Conservation (phyloP, 2,797 vertebrate genomes). For the Phaenicophaeus curvirostris region DNA sequence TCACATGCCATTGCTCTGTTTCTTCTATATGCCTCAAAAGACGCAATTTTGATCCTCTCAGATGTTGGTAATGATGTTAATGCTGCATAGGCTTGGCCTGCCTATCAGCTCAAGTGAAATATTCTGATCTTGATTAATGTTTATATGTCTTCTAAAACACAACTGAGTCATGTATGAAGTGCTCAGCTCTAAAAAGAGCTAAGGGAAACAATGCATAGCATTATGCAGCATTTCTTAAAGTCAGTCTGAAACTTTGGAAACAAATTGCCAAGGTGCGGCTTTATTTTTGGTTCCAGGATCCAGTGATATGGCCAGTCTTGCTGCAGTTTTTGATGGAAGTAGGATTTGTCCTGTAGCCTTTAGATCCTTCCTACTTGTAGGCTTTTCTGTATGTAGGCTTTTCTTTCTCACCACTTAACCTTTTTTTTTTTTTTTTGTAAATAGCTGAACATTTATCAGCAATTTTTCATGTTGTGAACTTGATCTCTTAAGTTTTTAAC, state of each 20-base stretch:
- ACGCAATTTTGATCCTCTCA: background rate
- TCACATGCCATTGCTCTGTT: background rate
- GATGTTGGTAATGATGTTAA: background rate
- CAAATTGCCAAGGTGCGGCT: background rate
- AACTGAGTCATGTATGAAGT: background rate
- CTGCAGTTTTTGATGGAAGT: background rate
- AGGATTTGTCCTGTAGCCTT: background rate
- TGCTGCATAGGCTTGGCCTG: background rate
- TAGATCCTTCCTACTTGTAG: background rate
- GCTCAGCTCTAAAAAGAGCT: background rate
- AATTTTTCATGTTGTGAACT: background rate
- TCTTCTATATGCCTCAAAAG: background rate
- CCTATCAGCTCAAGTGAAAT: background rate
- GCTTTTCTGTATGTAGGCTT: background rate
- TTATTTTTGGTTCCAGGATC: background rate
- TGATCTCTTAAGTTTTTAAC: constrained; percentile 16
- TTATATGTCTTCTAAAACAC: background rate
- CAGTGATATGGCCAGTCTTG: background rate
- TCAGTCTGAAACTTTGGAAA: background rate
- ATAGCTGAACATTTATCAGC: background rate
- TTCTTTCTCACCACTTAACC: background rate
- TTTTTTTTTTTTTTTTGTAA: background rate
- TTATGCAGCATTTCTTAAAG: background rate
- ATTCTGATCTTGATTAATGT: background rate
- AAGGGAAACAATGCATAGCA: background rate